Conservation (phyloP, 2,888 invertebrate species). For the Dasysyrphus tricinctus region DNA sequence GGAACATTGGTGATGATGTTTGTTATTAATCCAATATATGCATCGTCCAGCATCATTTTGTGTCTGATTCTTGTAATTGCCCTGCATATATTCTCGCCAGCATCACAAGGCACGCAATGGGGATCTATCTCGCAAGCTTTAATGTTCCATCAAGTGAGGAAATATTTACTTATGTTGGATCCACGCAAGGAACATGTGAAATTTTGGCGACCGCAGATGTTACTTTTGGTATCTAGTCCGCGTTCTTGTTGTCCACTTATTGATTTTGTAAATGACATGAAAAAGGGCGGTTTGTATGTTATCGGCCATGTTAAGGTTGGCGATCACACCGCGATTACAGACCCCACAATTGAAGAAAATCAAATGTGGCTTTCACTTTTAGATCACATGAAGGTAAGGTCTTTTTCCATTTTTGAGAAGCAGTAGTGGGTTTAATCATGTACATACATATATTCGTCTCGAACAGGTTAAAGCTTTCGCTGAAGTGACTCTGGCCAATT, state of each 20-base stretch:
- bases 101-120: slow-evolving; percentile 91
- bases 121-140: slow-evolving; percentile 99
- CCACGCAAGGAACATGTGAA: slow-evolving; percentile 99
- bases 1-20: slow-evolving; percentile 97
- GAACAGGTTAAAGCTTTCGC: slow-evolving; percentile 95
- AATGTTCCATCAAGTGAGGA: slow-evolving; percentile 99
- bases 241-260: slow-evolving; percentile 95
- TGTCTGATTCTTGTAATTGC: slow-evolving; percentile 93
- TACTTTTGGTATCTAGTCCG: slow-evolving; percentile 96
- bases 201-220: slow-evolving; percentile 99
- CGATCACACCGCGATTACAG: slow-evolving; percentile 84
- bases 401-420: not conserved
- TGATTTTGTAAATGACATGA: slow-evolving; percentile 98
- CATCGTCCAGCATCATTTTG: slow-evolving; percentile 93
- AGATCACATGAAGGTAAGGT: slow-evolving; percentile 92
- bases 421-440: not conserved
- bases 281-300: slow-evolving; percentile 95
- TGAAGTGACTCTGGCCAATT: slow-evolving; percentile 94
- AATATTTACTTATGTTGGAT: slow-evolving; percentile 97
- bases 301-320: slow-evolving; percentile 93
- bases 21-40: slow-evolving; percentile 95
- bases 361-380: slow-evolving; percentile 96
- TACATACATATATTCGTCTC: slow-evolving; percentile 29
- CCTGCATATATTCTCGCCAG: slow-evolving; percentile 94
- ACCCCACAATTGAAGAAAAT: slow-evolving; percentile 90